Evolutionary conservation across 1,140 invertebrate genomes (phyloP).

Genomic region (Ceratoteleas bidentatus): DNA sequence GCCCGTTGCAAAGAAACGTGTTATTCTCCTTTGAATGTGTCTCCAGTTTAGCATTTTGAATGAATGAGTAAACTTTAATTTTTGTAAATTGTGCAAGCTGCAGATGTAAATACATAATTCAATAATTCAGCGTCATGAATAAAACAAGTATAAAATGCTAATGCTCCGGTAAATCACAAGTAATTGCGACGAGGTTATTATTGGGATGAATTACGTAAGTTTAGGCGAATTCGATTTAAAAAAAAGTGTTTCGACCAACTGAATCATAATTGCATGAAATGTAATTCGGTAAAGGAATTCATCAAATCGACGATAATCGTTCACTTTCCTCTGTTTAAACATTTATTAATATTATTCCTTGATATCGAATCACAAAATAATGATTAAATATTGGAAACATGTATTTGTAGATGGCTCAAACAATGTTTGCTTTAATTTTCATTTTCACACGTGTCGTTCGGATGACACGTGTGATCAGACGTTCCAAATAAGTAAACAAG

Average conservation of each 20-base stretch:
- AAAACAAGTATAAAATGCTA: conserved; percentile 24
- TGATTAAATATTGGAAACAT: background rate
- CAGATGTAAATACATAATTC: conserved; percentile 10
- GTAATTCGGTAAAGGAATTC: no score
- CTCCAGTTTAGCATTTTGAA: conserved; percentile 27
- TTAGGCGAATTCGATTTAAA: background rate
- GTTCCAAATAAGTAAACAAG: conserved; percentile 6
- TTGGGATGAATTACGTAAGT: conserved; percentile 22
- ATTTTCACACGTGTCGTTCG: background rate
- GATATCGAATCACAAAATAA: no score
- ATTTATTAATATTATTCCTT: no score
- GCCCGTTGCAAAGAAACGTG: conserved; percentile 8
- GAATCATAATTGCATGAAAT: no score
- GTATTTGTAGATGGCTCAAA: background rate
- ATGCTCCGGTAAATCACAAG: conserved; percentile 6
- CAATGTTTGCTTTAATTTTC: conserved; percentile 5
- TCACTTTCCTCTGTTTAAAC: no score
- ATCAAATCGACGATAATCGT: no score
- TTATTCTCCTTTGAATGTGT: conserved; percentile 14
- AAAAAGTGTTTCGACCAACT: background rate
- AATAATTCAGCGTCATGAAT: conserved; percentile 24
- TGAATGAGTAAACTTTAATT: conserved; percentile 14
- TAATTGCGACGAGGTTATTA: conserved; percentile 30
- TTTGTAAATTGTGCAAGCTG: conserved; percentile 17
- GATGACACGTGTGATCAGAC: conserved; percentile 5